Evolutionary conservation across 2,113 vertebrate genomes (phyloP).

Genomic region (Addax nasomaculatus): DNA sequence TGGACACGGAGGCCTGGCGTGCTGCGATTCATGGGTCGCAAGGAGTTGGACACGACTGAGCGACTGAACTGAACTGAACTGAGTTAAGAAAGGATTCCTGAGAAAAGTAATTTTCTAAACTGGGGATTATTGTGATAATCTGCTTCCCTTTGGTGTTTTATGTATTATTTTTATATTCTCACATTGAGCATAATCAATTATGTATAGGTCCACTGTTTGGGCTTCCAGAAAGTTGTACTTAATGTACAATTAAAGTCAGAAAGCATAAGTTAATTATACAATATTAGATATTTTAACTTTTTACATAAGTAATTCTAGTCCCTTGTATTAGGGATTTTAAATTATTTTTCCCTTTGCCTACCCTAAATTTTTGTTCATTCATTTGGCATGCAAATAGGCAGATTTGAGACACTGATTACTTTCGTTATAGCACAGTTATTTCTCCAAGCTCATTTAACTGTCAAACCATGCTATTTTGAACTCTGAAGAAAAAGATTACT

Average conservation of each 20-base stretch:
- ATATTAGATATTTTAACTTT: neutral
- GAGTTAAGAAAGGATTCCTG: neutral
- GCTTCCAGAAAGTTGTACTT: neutral
- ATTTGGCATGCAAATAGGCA: neutral
- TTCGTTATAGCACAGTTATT: neutral
- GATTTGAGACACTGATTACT: neutral
- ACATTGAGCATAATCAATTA: neutral
- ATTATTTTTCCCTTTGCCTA: neutral
- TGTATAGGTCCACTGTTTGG: neutral
- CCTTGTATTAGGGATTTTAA: neutral
- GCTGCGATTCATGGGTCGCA: too few species aligned
- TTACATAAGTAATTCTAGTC: neutral
- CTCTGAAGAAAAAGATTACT: neutral
- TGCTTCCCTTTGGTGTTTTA: neutral
- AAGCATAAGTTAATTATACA: neutral
- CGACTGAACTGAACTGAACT: too few species aligned
- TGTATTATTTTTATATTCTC: neutral
- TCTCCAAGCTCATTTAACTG: neutral
- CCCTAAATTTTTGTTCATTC: neutral
- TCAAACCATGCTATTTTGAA: neutral
- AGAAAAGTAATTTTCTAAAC: neutral
- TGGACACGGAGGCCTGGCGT: too few species aligned
- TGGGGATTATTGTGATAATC: neutral
- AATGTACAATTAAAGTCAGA: neutral
- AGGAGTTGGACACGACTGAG: rapidly evolving